A percentile compares a stretch with the other conserved stretches of the same genome.
Evolutionary conservation across 53 echinoderm and acorn worm species (phyloP).

Genomic region (Paelopatides confundens): DNA sequence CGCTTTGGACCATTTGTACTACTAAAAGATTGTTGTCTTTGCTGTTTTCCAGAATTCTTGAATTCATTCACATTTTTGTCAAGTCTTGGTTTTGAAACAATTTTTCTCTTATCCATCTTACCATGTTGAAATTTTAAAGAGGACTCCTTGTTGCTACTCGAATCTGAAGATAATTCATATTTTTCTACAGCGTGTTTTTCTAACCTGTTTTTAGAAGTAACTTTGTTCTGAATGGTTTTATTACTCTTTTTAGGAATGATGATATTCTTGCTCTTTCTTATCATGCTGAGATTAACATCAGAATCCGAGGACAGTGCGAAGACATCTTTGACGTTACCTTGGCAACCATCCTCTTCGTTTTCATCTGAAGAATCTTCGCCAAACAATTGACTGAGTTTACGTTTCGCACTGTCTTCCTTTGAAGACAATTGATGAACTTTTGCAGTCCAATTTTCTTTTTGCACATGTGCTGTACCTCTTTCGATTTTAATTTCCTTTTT

Average conservation of each 20-base stretch:
- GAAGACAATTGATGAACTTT: not conserved
- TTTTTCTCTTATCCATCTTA: not conserved
- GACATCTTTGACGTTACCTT: not conserved
- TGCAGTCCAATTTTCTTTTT: not conserved
- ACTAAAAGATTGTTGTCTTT: not conserved
- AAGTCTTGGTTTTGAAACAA: not conserved
- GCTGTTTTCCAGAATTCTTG: not conserved
- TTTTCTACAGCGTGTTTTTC: not conserved
- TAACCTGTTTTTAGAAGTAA: too few species aligned
- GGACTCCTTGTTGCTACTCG: not conserved
- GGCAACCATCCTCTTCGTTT: not conserved
- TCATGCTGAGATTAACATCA: not conserved
- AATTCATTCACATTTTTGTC: not conserved
- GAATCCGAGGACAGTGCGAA: conserved; percentile 2
- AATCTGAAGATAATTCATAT: not conserved
- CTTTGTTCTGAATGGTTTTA: too few species aligned
- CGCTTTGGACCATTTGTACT: too few species aligned
- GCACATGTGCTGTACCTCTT: not conserved
- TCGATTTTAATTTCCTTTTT: not conserved
- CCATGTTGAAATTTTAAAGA: not conserved
- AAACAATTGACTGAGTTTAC: conserved; percentile 23
- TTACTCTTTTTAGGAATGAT: too few species aligned
- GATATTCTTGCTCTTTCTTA: too few species aligned
- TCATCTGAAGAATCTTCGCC: conserved; percentile 37
- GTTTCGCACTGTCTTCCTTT: conserved; percentile 13